Conservation (phyloP, 2,113 vertebrate genomes). For the Lepidiolamprologus cunningtoni region DNA sequence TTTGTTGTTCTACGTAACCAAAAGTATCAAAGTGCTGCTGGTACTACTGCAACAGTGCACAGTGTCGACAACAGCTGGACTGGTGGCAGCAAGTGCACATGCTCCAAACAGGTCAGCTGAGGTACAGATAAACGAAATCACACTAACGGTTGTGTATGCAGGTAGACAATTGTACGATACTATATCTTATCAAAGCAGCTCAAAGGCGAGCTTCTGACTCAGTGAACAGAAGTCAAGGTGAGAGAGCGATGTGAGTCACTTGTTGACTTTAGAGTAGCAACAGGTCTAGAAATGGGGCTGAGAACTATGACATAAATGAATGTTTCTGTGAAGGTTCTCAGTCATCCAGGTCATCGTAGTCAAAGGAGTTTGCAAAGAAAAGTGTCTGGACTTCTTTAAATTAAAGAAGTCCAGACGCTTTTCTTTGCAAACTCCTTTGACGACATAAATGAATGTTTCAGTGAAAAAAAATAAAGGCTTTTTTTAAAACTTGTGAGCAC, state of each 20-base stretch:
- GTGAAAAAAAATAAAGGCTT: background rate
- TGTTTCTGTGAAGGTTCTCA: rapidly evolving
- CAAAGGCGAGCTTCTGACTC: background rate
- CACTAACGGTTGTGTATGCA: background rate
- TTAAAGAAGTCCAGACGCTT: no score
- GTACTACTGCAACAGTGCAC: background rate
- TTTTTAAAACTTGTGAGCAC: background rate
- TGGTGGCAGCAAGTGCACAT: background rate
- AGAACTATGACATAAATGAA: background rate
- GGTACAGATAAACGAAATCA: background rate
- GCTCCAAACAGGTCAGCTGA: background rate
- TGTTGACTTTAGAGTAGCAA: background rate
- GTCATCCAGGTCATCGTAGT: no score
- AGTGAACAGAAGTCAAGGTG: background rate
- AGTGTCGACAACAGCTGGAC: background rate
- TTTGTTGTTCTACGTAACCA: background rate
- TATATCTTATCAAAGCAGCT: background rate
- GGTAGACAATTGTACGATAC: background rate
- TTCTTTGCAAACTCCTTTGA: no score
- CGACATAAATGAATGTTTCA: background rate
- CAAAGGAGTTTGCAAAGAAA: no score
- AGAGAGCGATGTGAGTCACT: background rate
- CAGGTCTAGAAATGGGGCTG: background rate
- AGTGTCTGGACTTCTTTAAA: no score
- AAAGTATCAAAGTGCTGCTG: background rate